Conservation (phyloP, 2,113 vertebrate species). For the Gadus chalcogrammus region DNA sequence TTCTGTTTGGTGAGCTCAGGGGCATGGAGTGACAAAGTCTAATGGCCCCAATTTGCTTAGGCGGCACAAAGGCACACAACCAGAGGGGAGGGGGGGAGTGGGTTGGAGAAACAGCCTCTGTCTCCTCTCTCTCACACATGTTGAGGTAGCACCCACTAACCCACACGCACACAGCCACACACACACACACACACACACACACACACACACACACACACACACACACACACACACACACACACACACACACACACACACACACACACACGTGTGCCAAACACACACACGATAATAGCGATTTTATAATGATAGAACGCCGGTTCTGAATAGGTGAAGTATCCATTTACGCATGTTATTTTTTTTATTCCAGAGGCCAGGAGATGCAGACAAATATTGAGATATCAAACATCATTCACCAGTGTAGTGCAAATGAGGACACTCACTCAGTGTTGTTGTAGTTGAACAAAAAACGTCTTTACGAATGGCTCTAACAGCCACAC, state of each 20-base stretch:
- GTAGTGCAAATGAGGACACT: no score
- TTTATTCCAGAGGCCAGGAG: no score
- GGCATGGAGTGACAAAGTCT: slow-evolving; percentile 59
- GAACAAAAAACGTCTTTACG: no score
- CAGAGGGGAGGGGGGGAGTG: slow-evolving; percentile 31
- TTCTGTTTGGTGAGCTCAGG: slow-evolving; percentile 49
- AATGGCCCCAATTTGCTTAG: slow-evolving; percentile 65
- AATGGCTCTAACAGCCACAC: no score
- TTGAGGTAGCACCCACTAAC: neutral
- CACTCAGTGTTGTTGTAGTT: no score
- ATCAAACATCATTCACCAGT: no score
- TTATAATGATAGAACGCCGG: no score
- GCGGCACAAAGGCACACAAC: slow-evolving; percentile 51
- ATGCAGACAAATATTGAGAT: no score
- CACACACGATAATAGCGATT: neutral
- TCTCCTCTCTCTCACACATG: slow-evolving; percentile 8
- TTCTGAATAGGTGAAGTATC: no score
- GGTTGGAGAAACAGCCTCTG: slow-evolving; percentile 21
- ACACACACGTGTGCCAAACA: neutral
- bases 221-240: neutral
- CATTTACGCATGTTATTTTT: no score
- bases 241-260: slow-evolving; percentile 1
- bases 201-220: neutral
- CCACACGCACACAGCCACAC: slow-evolving; percentile 1
- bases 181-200: slow-evolving; percentile 1